These are phyloP conservation scores for Coilia nasus DNA, from an alignment of 2,797 vertebrate genomes.

Conservation along the genomic window DNA sequence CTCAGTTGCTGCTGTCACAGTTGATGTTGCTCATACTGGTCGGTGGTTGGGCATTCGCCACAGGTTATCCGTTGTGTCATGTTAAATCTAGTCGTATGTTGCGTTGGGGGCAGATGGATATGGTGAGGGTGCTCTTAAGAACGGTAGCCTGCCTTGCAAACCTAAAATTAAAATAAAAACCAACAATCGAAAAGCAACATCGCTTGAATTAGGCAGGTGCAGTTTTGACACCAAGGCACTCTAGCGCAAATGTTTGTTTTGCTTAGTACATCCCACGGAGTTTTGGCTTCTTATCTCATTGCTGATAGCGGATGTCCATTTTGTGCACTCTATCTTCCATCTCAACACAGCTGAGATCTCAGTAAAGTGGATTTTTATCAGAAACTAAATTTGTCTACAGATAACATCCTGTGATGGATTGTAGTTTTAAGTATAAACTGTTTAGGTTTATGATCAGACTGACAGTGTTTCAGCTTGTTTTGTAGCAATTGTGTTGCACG, in stretches of 20 bases:
- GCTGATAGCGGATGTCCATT: background rate
- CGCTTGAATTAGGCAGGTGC: no score
- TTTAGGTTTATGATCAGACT: background rate
- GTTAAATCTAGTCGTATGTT: background rate
- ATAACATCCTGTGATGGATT: background rate
- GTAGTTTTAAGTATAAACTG: background rate
- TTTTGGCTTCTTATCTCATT: background rate
- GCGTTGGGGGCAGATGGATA: background rate
- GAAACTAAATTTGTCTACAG: background rate
- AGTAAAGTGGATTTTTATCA: constrained; percentile 3
- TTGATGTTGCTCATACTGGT: background rate
- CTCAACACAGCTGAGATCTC: background rate
- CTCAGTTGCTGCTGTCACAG: constrained; percentile 3
- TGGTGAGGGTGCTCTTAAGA: background rate
- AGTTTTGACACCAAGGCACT: no score
- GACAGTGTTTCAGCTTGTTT: background rate
- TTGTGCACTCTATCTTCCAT: background rate
- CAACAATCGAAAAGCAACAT: background rate
- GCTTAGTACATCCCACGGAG: background rate
- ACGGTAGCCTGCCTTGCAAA: background rate
- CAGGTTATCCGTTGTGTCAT: background rate
- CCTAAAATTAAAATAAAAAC: no score
- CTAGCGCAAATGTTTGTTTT: background rate
- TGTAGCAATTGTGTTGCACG: background rate
- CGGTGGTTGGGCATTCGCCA: background rate